Base-by-base conservation (phyloP, 2,113 vertebrate genomes). In the Tragelaphus strepsiceros region DNA sequence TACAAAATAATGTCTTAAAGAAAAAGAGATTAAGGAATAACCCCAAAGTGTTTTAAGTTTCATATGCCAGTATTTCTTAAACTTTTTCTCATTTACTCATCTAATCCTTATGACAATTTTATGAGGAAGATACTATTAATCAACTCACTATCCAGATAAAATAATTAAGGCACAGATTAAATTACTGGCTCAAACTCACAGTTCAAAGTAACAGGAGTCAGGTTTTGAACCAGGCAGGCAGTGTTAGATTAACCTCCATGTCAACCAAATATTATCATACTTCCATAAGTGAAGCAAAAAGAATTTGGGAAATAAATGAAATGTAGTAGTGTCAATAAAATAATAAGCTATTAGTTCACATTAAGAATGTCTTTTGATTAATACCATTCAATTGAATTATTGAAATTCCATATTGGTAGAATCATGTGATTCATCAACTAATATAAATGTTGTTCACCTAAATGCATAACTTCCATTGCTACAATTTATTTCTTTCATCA, bases 401-500 rank as follows among this genome's bases (percentile, higher is more conserved):
- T 92, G 5, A 89, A 77, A 74, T 28, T 95, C 43, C 51, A 87
- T 87, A 86, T 43, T 94, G 17, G 53, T 62, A 84, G 21, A 94
- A 71, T 35, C 32, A 94, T 12, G 16, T 51, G 32, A 62, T 84
- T 9, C 9, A 93, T 77, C 54, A 77, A 80, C 14, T 78, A 96
- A 84, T 82, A 83, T 74, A 67, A n/a, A 83, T 32, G 6, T 14
- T 83, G 4, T 88, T 90, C 14, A 64, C 51, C 30, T 95, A 84
- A 96, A 92, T 95, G 9, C 24, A 43, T 67, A 67, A 85, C 4
- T 82, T 80, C 21, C 58, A 93, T 24, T 91, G 30, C 58, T 82
- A 82, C 26, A 54, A 84, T 90, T 64, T 80, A 43, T 96, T 96
- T 77, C 43, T 94, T 97, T 77, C 51, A 93, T 28, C 88, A 21